phyloP scores from a whole-genome alignment of 2,113 vertebrate genomes.

The Cololabis saira region DNA sequence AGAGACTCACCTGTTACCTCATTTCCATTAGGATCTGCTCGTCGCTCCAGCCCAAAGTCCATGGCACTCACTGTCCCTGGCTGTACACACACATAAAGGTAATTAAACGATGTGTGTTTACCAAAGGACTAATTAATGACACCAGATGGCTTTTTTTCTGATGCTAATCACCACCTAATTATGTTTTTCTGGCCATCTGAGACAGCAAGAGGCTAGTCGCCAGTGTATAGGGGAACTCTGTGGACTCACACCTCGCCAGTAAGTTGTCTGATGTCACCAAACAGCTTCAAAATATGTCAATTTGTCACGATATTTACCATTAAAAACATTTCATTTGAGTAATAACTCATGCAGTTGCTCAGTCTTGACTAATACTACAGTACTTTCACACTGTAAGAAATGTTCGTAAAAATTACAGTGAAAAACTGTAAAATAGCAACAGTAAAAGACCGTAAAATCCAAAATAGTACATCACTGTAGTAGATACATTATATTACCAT shows the following conservation, averaged over 20 bases:
- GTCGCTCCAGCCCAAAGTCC: conserved; percentile 90
- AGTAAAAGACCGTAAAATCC: too few species aligned
- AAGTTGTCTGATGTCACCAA: not conserved
- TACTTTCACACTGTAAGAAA: too few species aligned
- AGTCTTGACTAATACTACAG: too few species aligned
- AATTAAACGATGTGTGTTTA: conserved; percentile 25
- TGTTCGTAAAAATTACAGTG: too few species aligned
- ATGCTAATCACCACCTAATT: conserved; percentile 35
- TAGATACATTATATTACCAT: too few species aligned
- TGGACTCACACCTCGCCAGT: not conserved
- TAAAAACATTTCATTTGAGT: not conserved
- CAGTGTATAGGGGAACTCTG: not conserved
- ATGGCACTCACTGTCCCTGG: conserved; percentile 88
- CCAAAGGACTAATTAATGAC: conserved; percentile 27
- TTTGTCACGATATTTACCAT: not conserved
- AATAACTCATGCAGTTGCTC: too few species aligned
- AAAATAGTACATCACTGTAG: too few species aligned
- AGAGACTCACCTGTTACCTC: conserved; percentile 89
- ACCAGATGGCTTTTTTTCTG: conserved; percentile 39
- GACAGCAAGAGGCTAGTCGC: conserved; percentile 8
- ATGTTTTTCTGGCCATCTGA: conserved; percentile 6
- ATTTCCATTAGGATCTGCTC: conserved; percentile 85
- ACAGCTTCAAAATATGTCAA: not conserved
- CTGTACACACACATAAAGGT: conserved; percentile 70
- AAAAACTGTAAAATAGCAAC: too few species aligned